phyloP scores from a whole-genome alignment of 2,113 vertebrate genomes.

The Heteronetta atricapilla region DNA sequence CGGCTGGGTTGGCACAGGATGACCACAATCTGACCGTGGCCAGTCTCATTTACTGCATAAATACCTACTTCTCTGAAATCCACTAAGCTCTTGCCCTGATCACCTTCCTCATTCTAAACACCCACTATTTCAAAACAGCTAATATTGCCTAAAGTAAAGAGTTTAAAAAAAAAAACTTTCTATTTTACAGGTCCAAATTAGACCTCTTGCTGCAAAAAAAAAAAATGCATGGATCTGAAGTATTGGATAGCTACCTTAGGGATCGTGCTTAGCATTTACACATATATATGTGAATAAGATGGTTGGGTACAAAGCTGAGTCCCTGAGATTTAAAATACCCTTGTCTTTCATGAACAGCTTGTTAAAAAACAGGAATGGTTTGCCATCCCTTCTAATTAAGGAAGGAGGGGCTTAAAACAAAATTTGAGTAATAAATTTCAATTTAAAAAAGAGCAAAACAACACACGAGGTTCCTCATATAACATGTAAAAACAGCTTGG shows the following conservation, averaged over 20 bases:
- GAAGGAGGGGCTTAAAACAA: background rate
- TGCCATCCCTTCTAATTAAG: background rate
- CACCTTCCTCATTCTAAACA: background rate
- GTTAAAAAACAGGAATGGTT: background rate
- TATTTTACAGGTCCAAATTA: background rate
- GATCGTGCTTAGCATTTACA: background rate
- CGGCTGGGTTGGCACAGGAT: background rate
- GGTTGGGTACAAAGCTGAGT: background rate
- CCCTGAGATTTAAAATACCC: background rate
- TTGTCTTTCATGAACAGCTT: background rate
- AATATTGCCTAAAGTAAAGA: background rate
- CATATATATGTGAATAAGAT: background rate
- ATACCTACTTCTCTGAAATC: background rate
- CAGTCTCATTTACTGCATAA: background rate
- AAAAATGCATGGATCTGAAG: background rate
- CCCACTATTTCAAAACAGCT: background rate
- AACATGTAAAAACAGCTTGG: background rate
- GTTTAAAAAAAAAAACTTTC: background rate
- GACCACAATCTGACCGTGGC: background rate
- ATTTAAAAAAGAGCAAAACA: background rate
- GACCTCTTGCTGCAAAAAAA: background rate
- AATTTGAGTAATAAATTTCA: background rate
- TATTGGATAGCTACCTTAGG: fast-evolving
- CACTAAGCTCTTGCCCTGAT: background rate
- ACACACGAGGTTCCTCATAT: background rate